phyloP scores from a whole-genome alignment of 53 echinoderm and acorn worm species.

The Holothuria scabra region DNA sequence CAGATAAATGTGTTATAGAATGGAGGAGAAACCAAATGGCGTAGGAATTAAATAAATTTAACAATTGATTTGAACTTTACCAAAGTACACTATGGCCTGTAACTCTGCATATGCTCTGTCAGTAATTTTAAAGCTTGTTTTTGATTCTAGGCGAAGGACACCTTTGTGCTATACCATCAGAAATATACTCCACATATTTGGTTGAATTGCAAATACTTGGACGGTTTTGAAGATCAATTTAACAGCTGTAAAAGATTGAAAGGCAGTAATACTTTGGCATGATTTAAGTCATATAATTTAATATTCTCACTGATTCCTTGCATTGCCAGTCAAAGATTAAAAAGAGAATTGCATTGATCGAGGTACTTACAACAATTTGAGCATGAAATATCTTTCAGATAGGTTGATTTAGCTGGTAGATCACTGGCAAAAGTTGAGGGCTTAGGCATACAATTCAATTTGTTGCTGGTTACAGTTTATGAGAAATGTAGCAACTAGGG shows the following conservation, averaged over 20 bases:
- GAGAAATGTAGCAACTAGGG: no score
- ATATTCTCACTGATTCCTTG: neutral
- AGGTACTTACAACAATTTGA: constrained; percentile 6
- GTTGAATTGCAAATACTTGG: no score
- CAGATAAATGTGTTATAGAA: no score
- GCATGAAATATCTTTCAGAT: constrained; percentile 7
- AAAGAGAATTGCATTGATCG: neutral
- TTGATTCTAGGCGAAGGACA: no score
- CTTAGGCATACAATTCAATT: neutral
- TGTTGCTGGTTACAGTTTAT: neutral
- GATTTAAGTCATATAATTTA: constrained; percentile 36
- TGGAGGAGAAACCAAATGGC: no score
- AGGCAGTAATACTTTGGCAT: neutral
- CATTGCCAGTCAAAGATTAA: neutral
- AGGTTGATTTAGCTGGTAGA: constrained; percentile 4
- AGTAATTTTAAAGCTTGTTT: no score
- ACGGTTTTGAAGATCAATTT: constrained; percentile 20
- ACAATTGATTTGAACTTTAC: no score
- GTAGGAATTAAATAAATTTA: no score
- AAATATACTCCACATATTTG: no score
- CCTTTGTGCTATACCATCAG: no score
- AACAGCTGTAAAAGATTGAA: constrained; percentile 1
- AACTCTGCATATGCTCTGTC: no score
- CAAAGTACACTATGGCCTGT: no score
- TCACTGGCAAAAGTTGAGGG: neutral